Evolutionary conservation across 2,888 invertebrate species (phyloP), one percentile per base, ranked within the genome.

Genomic region (Drosophila nr. fundita): DNA sequence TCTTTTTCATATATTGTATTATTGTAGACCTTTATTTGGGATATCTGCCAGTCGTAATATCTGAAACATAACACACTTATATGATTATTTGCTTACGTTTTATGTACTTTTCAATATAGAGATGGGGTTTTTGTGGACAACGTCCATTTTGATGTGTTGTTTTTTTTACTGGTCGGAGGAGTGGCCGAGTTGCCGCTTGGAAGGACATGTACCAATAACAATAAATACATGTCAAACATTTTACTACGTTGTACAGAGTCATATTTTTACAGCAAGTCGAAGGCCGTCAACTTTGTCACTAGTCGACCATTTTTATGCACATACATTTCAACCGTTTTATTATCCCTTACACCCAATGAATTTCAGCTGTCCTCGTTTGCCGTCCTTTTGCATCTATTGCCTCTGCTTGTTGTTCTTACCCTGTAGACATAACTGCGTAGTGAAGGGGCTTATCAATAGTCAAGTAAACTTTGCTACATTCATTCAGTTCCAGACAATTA

Each of bases 221-320:
- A 85, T 89, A 85, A 85, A 85, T 89, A 87, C 60, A 79, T 84
- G 82, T 84, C 89, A 82, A 84, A 89, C 75, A 87, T 76, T 83
- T 76, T 72, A 70, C 68, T 68, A 63, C 61, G 21, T 54, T 55
- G 54, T 48, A 60, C 45, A 52, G 32, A 42, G 63, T 45, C 42
- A 57, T 72, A 60, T 67, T 73, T 70, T 78, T 66, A 58, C 45
- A 60, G 42, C 40, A 62, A 68, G 54, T 69, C 68, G 50, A 72
- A 38, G 62, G 63, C 49, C 71, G 45, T 48, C 59, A 65, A 75
- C 58, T 70, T 68, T 76, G 73, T 79, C 68, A 68, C 68, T 68
- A 45, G 55, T 55, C 30, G 59, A 32, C 21, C 49, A 69, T 69
- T 63, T 72, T 42, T 60, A 72, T 68, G 60, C 62, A 57, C 65